Evolutionary conservation across 2,113 vertebrate species (phyloP).

Genomic region (Xenopus laevis): DNA sequence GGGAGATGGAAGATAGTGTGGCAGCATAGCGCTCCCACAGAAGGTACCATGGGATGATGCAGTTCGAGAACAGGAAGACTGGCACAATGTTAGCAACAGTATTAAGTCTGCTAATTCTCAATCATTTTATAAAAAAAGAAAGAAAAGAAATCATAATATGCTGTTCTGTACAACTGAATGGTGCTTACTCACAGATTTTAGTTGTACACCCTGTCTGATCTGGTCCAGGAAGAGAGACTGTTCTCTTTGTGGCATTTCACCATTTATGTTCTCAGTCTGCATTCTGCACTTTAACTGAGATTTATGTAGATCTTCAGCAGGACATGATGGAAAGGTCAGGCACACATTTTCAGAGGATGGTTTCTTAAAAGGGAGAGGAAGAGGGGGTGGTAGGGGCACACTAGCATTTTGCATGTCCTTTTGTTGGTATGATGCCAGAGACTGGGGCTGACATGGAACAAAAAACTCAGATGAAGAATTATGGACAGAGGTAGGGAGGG

Average conservation of each 20-base stretch:
- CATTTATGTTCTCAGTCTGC: too few species aligned
- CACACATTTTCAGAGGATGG: background rate
- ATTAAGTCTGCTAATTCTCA: too few species aligned
- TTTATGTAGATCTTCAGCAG: background rate
- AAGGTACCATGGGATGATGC: too few species aligned
- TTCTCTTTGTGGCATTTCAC: background rate
- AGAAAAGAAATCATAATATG: too few species aligned
- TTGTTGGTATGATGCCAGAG: background rate
- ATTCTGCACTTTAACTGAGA: too few species aligned
- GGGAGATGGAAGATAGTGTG: too few species aligned
- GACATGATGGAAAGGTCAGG: background rate
- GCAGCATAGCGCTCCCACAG: too few species aligned
- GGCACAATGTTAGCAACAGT: too few species aligned
- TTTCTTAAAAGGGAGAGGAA: too few species aligned
- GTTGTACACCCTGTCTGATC: constrained; percentile 36
- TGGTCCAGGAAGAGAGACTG: constrained; percentile 16
- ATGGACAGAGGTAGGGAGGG: background rate
- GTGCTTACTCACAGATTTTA: constrained; percentile 43
- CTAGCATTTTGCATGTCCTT: background rate
- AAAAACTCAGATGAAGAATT: background rate
- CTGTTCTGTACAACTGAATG: too few species aligned
- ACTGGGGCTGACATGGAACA: background rate
- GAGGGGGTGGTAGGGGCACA: background rate
- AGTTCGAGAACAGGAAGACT: too few species aligned
- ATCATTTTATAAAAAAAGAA: too few species aligned